These are phyloP conservation scores for Cottoperca gobio DNA, from an alignment of 2,797 vertebrate genomes.

Conservation along the genomic window DNA sequence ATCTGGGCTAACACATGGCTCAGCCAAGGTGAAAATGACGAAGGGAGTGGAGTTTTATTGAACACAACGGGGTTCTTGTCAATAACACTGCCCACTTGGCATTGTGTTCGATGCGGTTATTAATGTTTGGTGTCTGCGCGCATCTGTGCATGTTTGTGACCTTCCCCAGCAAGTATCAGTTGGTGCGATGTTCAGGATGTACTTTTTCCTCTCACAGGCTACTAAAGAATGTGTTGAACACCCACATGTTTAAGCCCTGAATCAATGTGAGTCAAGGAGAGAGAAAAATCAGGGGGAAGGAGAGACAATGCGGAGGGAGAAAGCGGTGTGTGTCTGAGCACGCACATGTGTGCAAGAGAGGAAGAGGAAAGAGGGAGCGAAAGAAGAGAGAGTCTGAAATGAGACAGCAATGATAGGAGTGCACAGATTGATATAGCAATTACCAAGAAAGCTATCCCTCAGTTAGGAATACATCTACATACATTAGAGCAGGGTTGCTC, in stretches of 20 bases:
- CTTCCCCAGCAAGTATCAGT: conserved; percentile 34
- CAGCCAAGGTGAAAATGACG: conserved; percentile 76
- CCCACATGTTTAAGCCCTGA: conserved; percentile 42
- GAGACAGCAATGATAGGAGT: conserved; percentile 75
- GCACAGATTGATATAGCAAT: conserved; percentile 86
- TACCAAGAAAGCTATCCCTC: conserved; percentile 81
- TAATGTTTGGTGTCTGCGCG: conserved; percentile 46
- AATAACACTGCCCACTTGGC: conserved; percentile 57
- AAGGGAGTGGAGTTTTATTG: conserved; percentile 68
- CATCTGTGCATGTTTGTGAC: conserved; percentile 42
- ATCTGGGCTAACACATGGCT: conserved; percentile 70
- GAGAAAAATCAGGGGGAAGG: conserved; percentile 29
- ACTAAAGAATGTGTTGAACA: conserved; percentile 42
- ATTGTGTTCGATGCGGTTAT: conserved; percentile 47
- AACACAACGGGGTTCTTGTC: conserved; percentile 68
- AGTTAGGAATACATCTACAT: conserved; percentile 85
- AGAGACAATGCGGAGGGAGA: conserved; percentile 23
- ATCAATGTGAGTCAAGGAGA: conserved; percentile 54
- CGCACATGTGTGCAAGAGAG: conserved; percentile 5
- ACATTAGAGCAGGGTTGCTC: conserved; percentile 77
- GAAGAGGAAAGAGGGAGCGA: conserved; percentile 31
- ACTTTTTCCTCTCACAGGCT: conserved; percentile 35
- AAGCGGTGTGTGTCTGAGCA: conserved; percentile 19
- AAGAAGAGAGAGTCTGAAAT: conserved; percentile 67
- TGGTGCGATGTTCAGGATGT: conserved; percentile 23